These are phyloP conservation scores for Beris chalybata DNA, from an alignment of 2,888 invertebrate species.

Conservation along the genomic window DNA sequence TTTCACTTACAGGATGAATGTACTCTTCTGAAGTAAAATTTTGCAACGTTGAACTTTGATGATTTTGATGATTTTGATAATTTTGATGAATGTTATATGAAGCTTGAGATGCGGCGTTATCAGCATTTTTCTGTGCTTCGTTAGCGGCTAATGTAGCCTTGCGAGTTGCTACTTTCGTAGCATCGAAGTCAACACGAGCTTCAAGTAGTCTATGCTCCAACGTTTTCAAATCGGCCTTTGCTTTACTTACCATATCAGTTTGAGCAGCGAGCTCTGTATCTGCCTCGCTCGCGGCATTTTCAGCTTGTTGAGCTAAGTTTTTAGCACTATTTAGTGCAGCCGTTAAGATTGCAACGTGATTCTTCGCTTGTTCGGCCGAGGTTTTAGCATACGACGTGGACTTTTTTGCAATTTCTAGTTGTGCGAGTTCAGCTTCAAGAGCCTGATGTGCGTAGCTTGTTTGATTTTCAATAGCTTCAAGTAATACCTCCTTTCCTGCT, in stretches of 20 bases:
- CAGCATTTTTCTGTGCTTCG: slow-evolving; percentile 70
- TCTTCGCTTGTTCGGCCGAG: slow-evolving; percentile 71
- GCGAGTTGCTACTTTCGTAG: slow-evolving; percentile 72
- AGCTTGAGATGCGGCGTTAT: background rate
- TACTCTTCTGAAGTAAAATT: too few species aligned
- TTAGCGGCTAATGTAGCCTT: slow-evolving; percentile 69
- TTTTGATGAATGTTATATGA: too few species aligned
- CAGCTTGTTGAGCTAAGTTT: slow-evolving; percentile 70
- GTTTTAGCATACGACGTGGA: slow-evolving; percentile 69
- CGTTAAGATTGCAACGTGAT: slow-evolving; percentile 68
- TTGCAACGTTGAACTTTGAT: too few species aligned
- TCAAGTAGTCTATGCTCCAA: slow-evolving; percentile 69
- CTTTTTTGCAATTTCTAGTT: slow-evolving; percentile 72
- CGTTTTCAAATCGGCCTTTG: slow-evolving; percentile 66
- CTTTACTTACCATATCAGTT: slow-evolving; percentile 76
- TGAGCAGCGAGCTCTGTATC: slow-evolving; percentile 75
- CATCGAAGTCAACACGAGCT: slow-evolving; percentile 74
- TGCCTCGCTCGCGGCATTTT: slow-evolving; percentile 70
- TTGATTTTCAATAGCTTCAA: slow-evolving; percentile 72
- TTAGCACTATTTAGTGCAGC: slow-evolving; percentile 76
- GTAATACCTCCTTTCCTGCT: slow-evolving; percentile 67
- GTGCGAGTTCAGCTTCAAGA: slow-evolving; percentile 70
- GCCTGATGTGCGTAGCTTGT: slow-evolving; percentile 69
- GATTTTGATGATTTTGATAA: too few species aligned
- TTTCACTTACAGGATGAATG: too few species aligned